phyloP scores from a whole-genome alignment of 2,888 invertebrate species.

The Lagria hirta region DNA sequence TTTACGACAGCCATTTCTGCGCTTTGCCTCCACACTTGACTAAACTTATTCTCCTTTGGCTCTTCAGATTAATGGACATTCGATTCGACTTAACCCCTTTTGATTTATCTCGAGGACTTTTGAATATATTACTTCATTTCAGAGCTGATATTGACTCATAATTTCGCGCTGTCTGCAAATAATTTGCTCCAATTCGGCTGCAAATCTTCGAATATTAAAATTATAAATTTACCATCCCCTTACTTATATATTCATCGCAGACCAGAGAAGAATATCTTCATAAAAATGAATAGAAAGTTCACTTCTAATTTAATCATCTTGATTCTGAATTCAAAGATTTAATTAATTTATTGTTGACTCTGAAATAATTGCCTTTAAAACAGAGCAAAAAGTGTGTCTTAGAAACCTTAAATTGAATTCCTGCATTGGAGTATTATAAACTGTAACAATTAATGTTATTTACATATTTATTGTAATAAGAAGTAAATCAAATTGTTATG shows the following conservation, averaged over 20 bases:
- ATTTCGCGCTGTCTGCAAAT: conserved; percentile 17
- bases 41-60: conserved; percentile 34
- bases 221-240: conserved; percentile 12
- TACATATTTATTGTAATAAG: too few relatives aligned
- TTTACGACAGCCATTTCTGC: conserved; percentile 44
- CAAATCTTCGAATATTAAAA: conserved; percentile 19
- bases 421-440: too few relatives aligned
- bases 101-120: conserved; percentile 25
- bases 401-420: too few relatives aligned
- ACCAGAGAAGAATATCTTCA: too few relatives aligned
- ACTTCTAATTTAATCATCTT: too few relatives aligned
- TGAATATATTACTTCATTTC: conserved; percentile 26
- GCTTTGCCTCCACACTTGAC: conserved; percentile 40
- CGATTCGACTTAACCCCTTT: conserved; percentile 27
- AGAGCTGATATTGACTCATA: conserved; percentile 24
- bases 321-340: too few relatives aligned
- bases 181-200: conserved; percentile 1
- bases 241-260: conserved; percentile 18
- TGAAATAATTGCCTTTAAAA: too few relatives aligned
- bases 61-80: conserved; percentile 29
- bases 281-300: too few relatives aligned
- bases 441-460: too few relatives aligned
- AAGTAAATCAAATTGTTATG: too few relatives aligned
- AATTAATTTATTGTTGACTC: too few relatives aligned
- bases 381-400: too few relatives aligned